Evolutionary conservation across 2,113 vertebrate species (phyloP), one percentile per base, ranked within the genome.

Genomic region (Serinus canaria): DNA sequence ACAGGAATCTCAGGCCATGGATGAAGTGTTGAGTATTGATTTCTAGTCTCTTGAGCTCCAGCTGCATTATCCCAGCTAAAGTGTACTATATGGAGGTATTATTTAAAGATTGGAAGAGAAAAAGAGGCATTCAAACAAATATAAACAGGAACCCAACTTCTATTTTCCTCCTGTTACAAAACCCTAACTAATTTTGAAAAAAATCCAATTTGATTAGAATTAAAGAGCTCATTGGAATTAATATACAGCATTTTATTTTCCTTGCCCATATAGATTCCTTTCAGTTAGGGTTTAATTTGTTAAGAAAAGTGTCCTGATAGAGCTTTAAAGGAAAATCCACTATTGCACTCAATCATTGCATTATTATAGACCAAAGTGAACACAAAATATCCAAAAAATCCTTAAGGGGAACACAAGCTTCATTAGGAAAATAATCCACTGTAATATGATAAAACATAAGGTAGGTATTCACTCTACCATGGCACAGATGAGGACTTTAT

Each of bases 401-500:
- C 95, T 97, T 97, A 89, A 66, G 67, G 43, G 92, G 81, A 37
- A 97, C 96, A 89, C 68, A 96, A 15, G 44, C 70, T 97, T 98
- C 97, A 96, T 98, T 97, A 97, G 74, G 77, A 97, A 97, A 94
- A 97, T 97, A 98, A 97, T 97, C 96, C 96, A 94, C 91, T 73
- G 81, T 92, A 97, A 80, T 97, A 94, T 96, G 96, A 98, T 95
- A 96, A 97, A 98, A 96, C 95, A 96, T 97, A 97, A 97, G 97
- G 94, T 93, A 97, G 86, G 80, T 96, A 92, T 96, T 97, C 97
- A 95, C 91, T 97, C 91, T 89, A 87, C 81, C 90, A 77, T 75
- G 87, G 89, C 96, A 95, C 95, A 97, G 96, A 97, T 89, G 95
- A 97, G 74, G 78, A 96, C 87, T 98, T 97, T 90, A 97, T 98